Evolutionary conservation across 2,888 invertebrate species (phyloP).

Genomic region (Platerodrilus igneus): DNA sequence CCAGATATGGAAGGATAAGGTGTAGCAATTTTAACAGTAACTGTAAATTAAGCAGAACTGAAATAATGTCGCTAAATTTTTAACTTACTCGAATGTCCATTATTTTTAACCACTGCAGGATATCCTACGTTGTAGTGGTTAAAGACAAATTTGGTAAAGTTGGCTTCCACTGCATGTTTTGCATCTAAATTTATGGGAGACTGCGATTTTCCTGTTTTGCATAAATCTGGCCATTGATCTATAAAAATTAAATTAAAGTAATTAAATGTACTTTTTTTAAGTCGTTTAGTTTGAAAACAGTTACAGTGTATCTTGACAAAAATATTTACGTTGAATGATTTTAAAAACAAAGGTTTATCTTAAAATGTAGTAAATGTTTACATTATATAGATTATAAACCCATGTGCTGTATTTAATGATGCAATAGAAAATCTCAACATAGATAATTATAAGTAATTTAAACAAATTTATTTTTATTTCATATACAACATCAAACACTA

Average conservation of each 20-base stretch:
- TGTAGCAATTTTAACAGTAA: slow-evolving; percentile 30
- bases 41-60: slow-evolving; percentile 39
- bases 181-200: slow-evolving; percentile 72
- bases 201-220: slow-evolving; percentile 59
- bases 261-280: no score
- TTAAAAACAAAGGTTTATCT: no score
- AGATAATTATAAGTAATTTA: no score
- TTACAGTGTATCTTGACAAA: no score
- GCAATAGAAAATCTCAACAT: no score
- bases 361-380: no score
- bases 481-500: no score
- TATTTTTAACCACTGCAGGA: slow-evolving; percentile 56
- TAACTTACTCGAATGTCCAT: slow-evolving; percentile 63
- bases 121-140: slow-evolving; percentile 53
- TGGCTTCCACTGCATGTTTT: slow-evolving; percentile 51
- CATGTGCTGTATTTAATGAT: no score
- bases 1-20: slow-evolving; percentile 48
- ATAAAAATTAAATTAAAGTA: slow-evolving; percentile 13
- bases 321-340: no score
- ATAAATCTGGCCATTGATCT: slow-evolving; percentile 61
- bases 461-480: no score
- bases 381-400: no score
- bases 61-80: slow-evolving; percentile 5
- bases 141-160: slow-evolving; percentile 52
- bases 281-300: no score